These are phyloP conservation scores for Ophion costatus DNA, from an alignment of 2,888 invertebrate species.

Conservation along the genomic window DNA sequence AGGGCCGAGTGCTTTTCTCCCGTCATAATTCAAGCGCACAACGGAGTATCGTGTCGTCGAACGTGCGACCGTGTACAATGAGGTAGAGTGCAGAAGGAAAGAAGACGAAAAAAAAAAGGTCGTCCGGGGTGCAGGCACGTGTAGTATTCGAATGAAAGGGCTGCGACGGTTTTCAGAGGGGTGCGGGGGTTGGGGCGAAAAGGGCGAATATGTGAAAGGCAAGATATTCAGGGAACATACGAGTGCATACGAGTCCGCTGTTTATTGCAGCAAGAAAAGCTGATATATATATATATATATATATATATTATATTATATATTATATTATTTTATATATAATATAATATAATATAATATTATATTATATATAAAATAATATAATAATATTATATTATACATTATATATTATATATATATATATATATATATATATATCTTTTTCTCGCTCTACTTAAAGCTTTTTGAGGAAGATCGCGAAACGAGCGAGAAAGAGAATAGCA, in stretches of 20 bases:
- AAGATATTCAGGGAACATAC: neutral
- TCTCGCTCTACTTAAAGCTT: constrained; percentile 33
- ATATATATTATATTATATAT: too few relatives aligned
- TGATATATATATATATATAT: too few relatives aligned
- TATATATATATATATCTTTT: too few relatives aligned
- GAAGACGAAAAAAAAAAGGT: neutral
- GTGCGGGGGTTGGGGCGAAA: neutral
- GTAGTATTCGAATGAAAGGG: neutral
- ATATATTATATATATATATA: too few relatives aligned
- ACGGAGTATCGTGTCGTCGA: neutral
- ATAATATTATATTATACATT: too few relatives aligned
- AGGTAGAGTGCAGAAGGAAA: neutral
- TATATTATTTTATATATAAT: too few relatives aligned
- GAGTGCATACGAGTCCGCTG: neutral
- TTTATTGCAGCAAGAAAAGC: too few relatives aligned
- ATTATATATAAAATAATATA: too few relatives aligned
- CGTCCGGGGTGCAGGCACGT: neutral
- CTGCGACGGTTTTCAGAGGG: neutral
- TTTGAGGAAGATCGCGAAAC: neutral
- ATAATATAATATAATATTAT: too few relatives aligned
- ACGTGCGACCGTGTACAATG: neutral
- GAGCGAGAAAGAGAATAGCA: constrained; percentile 10
- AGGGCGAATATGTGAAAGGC: neutral
- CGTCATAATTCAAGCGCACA: neutral
- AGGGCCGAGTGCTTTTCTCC: too few relatives aligned